phyloP scores from a whole-genome alignment of 2,113 vertebrate species.

The Corapipo altera region DNA sequence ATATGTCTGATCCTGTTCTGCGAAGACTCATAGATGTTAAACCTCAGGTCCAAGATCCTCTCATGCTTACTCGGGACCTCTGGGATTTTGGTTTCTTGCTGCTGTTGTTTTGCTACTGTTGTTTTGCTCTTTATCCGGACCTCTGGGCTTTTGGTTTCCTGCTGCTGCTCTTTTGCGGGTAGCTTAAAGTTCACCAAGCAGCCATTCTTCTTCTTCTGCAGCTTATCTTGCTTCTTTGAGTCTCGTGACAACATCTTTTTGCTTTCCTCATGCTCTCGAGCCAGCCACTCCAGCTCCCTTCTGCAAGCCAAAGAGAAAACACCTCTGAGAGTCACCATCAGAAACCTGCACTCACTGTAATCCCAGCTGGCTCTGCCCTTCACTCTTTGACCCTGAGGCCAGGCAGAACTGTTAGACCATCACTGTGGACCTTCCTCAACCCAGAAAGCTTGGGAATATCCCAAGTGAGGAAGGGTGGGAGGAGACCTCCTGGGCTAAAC shows the following conservation, averaged over 20 bases:
- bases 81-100: neutral
- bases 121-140: neutral
- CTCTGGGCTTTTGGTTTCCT: neutral
- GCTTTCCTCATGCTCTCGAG: conserved; percentile 68
- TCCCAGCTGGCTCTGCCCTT: neutral
- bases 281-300: conserved; percentile 73
- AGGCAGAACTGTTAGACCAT: rapidly evolving
- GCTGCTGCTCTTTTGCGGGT: neutral
- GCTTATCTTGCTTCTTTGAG: conserved; percentile 76
- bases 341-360: neutral
- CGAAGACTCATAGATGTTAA: conserved; percentile 75
- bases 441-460: neutral
- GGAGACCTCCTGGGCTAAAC: neutral
- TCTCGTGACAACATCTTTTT: conserved; percentile 37
- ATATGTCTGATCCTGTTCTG: conserved; percentile 69
- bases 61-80: conserved; percentile 14
- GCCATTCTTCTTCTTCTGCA: conserved; percentile 54
- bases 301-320: neutral
- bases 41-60: conserved; percentile 68
- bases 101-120: neutral
- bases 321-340: neutral
- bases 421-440: neutral
- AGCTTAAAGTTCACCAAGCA: neutral
- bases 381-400: neutral
- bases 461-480: neutral